These are phyloP conservation scores for Lysandra bellargus DNA, from an alignment of 2,888 invertebrate genomes.

Conservation along the genomic window DNA sequence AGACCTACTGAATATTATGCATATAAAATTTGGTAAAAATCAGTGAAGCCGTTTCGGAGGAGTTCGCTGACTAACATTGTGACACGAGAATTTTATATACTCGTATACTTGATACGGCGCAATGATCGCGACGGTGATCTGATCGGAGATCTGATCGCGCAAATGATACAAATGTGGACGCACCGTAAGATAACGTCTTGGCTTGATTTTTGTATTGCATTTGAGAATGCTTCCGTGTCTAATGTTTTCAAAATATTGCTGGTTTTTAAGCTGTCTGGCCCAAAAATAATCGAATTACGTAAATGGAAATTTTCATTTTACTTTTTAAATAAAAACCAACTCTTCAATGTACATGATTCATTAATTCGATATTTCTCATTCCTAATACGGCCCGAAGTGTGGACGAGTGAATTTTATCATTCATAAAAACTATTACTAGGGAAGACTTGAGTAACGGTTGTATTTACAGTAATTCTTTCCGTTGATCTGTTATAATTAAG, in stretches of 20 bases:
- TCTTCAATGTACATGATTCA: not conserved
- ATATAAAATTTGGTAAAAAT: no score
- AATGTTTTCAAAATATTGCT: not conserved
- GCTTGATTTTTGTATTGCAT: not conserved
- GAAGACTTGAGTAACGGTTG: conserved; percentile 25
- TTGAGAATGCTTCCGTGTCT: not conserved
- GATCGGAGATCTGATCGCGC: no score
- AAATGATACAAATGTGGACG: no score
- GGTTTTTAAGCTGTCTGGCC: not conserved
- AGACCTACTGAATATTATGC: no score
- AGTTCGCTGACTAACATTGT: no score
- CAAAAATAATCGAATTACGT: not conserved
- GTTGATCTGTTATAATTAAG: conserved; percentile 30
- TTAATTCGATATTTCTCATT: not conserved
- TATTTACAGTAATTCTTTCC: conserved; percentile 29
- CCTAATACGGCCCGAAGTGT: not conserved
- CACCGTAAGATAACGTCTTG: not conserved
- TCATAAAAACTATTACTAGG: conserved; percentile 12
- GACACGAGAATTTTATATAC: no score
- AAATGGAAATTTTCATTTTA: not conserved
- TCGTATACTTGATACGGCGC: no score
- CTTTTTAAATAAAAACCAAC: not conserved
- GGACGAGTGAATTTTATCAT: not conserved
- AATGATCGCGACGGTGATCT: no score
- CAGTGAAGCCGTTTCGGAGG: no score